Evolutionary conservation across 1,140 invertebrate species (phyloP), one percentile per base, ranked within the genome.

Genomic region (Nasonia vitripennis): DNA sequence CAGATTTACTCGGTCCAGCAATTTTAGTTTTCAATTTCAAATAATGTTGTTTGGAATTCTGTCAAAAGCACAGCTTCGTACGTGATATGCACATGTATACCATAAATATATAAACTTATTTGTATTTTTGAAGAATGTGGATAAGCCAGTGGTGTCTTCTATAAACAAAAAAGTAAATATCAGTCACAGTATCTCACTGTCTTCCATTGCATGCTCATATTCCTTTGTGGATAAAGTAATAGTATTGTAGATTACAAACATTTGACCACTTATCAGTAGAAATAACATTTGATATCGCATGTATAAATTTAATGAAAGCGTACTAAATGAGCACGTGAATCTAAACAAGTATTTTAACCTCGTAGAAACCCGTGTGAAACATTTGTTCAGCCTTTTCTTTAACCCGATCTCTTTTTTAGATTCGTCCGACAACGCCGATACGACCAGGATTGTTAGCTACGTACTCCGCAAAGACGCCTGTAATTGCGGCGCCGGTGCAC

Each of bases 401-500:
- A 78, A 5, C 14, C 17, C 45, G 7, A 78, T 20, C 14, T 23
- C 14, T 78, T 0, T 51, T 79, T 75, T 11, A 91, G 91, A 89
- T 91, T 75, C 90, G 89, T 20, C 89, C 89, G 34, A 87, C 87
- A 48, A 88, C 88, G 41, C 23, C 68, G 6, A 87, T 89, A 9
- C 88, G 93, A 17, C 92, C 87, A 62, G 55, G 55, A 62, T n/a
- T 62, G 5, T n/a, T 62, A 62, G 91, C 91, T 81, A 86, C 91
- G 11, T 92, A 91, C 70, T 85, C 91, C 45, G 90, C 92, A 12
- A 93, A 92, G 71, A 88, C 91, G 17, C 89, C 91, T 41, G 89
- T 92, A 0, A 71, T 79, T 7, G 12, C 79, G 6, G 12, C 71
- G 20, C 17, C 79, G 2, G 6, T 78, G 12, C 84, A 85, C 2